phyloP scores from a whole-genome alignment of 2,888 invertebrate species.

The Oegoconia quadripuncta region DNA sequence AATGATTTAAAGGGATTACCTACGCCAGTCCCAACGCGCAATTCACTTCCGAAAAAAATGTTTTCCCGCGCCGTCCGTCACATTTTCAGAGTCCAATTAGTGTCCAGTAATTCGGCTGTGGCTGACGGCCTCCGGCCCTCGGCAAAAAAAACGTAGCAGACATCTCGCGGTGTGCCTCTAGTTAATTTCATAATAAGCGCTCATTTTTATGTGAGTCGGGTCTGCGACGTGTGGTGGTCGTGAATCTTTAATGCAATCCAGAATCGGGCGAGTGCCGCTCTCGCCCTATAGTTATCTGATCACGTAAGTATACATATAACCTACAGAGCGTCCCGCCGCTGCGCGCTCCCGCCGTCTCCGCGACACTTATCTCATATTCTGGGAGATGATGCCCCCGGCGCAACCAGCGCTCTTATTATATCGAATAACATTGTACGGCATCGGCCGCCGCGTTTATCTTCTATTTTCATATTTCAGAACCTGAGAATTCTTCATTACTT shows the following conservation, averaged over 20 bases:
- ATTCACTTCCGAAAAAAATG: slow-evolving; percentile 37
- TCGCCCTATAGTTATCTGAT: slow-evolving; percentile 41
- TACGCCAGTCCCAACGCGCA: slow-evolving; percentile 21
- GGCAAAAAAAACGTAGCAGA: slow-evolving; percentile 60
- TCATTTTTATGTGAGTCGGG: slow-evolving; percentile 73
- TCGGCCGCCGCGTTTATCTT: slow-evolving; percentile 25
- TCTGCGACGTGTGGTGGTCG: slow-evolving; percentile 49
- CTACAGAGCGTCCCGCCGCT: slow-evolving; percentile 30
- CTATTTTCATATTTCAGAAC: slow-evolving; percentile 17
- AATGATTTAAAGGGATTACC: slow-evolving; percentile 38
- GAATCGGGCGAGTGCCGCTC: slow-evolving; percentile 47
- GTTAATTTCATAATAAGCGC: slow-evolving; percentile 77
- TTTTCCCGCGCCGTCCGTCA: slow-evolving; percentile 66
- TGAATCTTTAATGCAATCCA: slow-evolving; percentile 71
- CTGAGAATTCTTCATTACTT: no score
- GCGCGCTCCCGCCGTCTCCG: slow-evolving; percentile 42
- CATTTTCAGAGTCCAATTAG: slow-evolving; percentile 76
- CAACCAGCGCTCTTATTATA: slow-evolving; percentile 51
- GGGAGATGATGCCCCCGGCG: slow-evolving; percentile 57
- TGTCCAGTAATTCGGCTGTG: slow-evolving; percentile 72
- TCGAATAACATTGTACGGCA: slow-evolving; percentile 32
- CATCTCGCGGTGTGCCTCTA: slow-evolving; percentile 53
- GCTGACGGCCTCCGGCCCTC: slow-evolving; percentile 59
- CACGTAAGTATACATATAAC: slow-evolving; percentile 44
- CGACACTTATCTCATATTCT: slow-evolving; percentile 63